Evolutionary conservation across 2,888 invertebrate genomes (phyloP).

Genomic region (Amphipyra berbera): DNA sequence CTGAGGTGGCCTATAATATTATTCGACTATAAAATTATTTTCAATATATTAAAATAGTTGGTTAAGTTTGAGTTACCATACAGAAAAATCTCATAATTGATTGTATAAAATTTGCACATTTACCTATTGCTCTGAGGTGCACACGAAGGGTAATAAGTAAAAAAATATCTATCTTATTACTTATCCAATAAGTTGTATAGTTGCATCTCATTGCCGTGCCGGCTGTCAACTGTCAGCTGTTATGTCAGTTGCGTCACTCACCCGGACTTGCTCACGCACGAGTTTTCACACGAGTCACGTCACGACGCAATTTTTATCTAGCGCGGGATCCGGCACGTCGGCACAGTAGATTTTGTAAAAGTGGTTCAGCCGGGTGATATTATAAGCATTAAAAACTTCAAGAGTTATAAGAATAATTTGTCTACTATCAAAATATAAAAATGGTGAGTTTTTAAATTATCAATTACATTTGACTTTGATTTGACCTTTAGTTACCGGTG

Average conservation of each 20-base stretch:
- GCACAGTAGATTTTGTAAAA: constrained; percentile 25
- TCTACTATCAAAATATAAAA: constrained; percentile 39
- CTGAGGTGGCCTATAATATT: too few species aligned
- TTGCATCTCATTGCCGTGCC: neutral
- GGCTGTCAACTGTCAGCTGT: constrained; percentile 23
- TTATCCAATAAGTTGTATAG: neutral
- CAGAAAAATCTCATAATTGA: too few species aligned
- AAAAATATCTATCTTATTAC: neutral
- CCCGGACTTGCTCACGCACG: constrained; percentile 17
- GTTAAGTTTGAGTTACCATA: too few species aligned
- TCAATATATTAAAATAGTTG: too few species aligned
- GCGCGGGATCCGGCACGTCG: constrained; percentile 17
- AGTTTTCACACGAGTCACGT: constrained; percentile 25
- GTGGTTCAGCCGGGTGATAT: constrained; percentile 29
- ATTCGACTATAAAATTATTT: too few species aligned
- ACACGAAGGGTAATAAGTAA: neutral
- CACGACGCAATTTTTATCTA: constrained; percentile 18
- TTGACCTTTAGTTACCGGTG: constrained; percentile 73
- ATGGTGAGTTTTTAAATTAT: constrained; percentile 75
- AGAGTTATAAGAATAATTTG: constrained; percentile 21
- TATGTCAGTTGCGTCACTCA: constrained; percentile 9
- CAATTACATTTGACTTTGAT: constrained; percentile 79
- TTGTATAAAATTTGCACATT: too few species aligned
- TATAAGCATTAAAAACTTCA: constrained; percentile 13
- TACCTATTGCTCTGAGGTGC: too few species aligned